Evolutionary conservation across 2,888 invertebrate species (phyloP).

Genomic region (Temnothorax unifasciatus): DNA sequence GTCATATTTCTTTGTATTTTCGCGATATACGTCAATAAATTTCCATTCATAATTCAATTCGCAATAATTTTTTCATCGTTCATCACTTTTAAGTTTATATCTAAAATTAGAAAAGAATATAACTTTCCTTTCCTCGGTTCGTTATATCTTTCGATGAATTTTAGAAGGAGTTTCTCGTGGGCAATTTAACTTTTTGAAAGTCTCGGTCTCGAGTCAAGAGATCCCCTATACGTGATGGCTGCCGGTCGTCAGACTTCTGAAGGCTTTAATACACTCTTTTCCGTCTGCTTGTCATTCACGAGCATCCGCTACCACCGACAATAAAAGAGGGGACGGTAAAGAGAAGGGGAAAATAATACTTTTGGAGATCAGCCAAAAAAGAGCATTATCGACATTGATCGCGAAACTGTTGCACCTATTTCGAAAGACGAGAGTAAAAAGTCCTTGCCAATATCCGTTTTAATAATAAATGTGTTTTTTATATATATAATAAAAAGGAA

Average conservation of each 20-base stretch:
- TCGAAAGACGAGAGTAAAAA: neutral
- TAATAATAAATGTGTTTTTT: neutral
- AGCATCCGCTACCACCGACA: neutral
- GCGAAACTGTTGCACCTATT: conserved; percentile 64
- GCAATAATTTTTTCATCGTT: neutral
- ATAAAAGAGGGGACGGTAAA: neutral
- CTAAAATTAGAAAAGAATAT: neutral
- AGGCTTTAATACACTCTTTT: conserved; percentile 19
- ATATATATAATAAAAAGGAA: neutral
- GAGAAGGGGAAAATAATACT: neutral
- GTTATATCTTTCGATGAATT: conserved; percentile 26
- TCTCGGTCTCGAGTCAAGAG: neutral
- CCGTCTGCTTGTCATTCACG: conserved; percentile 10
- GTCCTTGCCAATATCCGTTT: conserved; percentile 1
- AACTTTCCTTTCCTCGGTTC: neutral
- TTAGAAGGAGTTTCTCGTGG: neutral
- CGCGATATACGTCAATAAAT: neutral
- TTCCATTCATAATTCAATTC: neutral
- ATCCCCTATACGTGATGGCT: conserved; percentile 7
- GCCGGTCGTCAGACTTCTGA: neutral
- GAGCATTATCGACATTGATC: conserved; percentile 60
- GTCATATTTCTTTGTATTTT: neutral
- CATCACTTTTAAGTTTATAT: neutral
- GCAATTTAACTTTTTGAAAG: conserved; percentile 34
- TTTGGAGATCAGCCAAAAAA: conserved; percentile 59